These are phyloP conservation scores for Tursiops truncatus DNA, from an alignment of 2,113 vertebrate genomes.

Conservation along the genomic window DNA sequence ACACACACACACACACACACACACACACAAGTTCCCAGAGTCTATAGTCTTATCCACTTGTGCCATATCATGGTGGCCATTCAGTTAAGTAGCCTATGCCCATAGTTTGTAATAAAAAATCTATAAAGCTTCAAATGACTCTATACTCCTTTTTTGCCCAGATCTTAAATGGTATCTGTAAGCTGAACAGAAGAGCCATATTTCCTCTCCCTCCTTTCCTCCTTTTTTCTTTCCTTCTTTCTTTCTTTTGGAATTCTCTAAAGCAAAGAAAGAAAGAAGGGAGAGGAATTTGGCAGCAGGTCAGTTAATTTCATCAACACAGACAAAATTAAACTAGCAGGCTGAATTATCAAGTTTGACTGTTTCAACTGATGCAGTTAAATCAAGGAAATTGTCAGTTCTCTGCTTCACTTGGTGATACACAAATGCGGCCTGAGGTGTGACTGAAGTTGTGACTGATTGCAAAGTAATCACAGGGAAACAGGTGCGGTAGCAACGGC, in stretches of 20 bases:
- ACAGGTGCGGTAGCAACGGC: neutral
- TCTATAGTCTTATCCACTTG: neutral
- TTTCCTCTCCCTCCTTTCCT: neutral
- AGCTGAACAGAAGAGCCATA: neutral
- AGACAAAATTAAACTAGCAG: neutral
- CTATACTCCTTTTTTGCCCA: neutral
- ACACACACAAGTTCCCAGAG: neutral
- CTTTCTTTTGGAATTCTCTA: neutral
- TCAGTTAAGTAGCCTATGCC: neutral
- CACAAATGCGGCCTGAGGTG: neutral
- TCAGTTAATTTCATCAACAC: neutral
- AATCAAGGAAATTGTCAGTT: neutral
- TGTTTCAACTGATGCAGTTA: constrained; percentile 43
- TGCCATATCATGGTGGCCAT: neutral
- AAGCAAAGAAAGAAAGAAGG: neutral
- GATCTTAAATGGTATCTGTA: neutral
- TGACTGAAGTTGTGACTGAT: neutral
- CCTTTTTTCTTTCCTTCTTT: too few relatives aligned
- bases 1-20: neutral
- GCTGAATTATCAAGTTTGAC: neutral
- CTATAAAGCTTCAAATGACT: neutral
- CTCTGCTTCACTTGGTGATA: neutral
- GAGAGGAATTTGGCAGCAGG: neutral
- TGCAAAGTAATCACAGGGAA: neutral
- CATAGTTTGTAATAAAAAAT: too few relatives aligned